These are phyloP conservation scores for Rallus limicola DNA, from an alignment of 2,113 vertebrate genomes.

Conservation along the genomic window DNA sequence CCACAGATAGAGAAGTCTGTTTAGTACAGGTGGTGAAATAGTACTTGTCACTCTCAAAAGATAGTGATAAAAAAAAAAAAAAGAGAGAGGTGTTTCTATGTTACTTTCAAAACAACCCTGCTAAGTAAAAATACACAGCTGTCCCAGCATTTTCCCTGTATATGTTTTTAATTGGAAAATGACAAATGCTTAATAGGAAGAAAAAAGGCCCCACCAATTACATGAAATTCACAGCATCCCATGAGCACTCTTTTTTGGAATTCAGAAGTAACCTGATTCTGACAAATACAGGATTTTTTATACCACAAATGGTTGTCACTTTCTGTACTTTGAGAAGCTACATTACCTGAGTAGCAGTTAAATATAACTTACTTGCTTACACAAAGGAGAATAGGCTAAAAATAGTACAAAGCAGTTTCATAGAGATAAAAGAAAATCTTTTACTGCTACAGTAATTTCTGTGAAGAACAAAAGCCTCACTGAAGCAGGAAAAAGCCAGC, in stretches of 20 bases:
- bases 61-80: background rate
- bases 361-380: conserved; percentile 4
- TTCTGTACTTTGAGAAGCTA: background rate
- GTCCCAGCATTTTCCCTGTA: background rate
- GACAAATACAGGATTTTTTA: background rate
- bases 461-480: background rate
- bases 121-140: background rate
- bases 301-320: background rate
- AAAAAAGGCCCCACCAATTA: background rate
- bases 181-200: background rate
- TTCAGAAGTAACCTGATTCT: background rate
- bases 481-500: background rate
- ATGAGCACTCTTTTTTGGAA: background rate
- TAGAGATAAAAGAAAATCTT: background rate
- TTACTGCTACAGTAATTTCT: background rate
- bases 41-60: background rate
- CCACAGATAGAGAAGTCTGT: background rate
- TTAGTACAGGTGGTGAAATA: background rate
- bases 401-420: background rate
- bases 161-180: background rate
- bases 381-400: background rate
- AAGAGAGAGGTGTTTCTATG: background rate
- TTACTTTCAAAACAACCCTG: background rate
- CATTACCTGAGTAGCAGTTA: background rate
- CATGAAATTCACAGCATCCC: background rate